Conservation (phyloP, 2,888 invertebrate species). For the Scaeva pyrastri region DNA sequence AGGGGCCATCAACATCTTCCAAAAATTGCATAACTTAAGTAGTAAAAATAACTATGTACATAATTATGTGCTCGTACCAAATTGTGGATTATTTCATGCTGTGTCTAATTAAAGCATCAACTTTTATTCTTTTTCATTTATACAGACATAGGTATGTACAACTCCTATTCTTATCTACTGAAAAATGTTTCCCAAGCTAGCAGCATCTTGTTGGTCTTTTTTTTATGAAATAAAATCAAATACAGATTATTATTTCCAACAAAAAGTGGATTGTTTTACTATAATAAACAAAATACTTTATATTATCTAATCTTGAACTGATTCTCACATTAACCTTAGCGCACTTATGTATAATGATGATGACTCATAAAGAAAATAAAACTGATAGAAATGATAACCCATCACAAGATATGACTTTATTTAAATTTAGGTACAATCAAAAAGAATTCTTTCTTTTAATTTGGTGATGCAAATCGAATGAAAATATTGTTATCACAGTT, state of each 20-base stretch:
- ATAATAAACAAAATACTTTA: neutral
- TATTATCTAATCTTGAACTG: neutral
- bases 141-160: too few species aligned
- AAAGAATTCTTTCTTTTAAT: neutral
- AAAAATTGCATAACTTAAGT: too few species aligned
- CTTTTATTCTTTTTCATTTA: neutral
- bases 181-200: neutral
- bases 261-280: neutral
- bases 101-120: neutral
- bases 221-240: neutral
- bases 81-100: neutral
- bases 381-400: constrained; percentile 7
- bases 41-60: neutral
- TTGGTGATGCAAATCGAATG: neutral
- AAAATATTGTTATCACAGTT: neutral
- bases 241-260: neutral
- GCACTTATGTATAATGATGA: neutral
- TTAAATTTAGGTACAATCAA: neutral
- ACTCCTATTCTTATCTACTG: neutral
- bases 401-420: neutral
- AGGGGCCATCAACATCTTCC: too few species aligned
- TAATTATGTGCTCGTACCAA: neutral
- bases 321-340: neutral
- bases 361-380: neutral
- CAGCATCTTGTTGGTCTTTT: constrained; percentile 1